Evolutionary conservation across 2,797 vertebrate species (phyloP).

Genomic region (Rhabdomys pumilio): DNA sequence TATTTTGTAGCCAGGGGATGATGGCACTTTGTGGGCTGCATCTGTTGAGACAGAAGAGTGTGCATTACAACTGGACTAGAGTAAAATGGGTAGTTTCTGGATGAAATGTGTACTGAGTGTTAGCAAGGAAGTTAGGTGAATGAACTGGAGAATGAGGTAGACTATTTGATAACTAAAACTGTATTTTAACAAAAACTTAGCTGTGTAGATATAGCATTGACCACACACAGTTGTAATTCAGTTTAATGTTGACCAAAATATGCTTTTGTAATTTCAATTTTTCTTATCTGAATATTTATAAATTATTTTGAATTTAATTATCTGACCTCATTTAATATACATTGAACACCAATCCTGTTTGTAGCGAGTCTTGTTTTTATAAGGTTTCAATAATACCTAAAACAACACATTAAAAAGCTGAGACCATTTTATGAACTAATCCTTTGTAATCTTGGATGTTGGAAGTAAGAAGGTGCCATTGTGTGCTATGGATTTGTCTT

Average conservation of each 20-base stretch:
- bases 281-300: conserved; percentile 92
- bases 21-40: conserved; percentile 83
- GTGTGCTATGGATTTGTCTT: conserved; percentile 92
- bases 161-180: conserved; percentile 84
- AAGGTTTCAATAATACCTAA: conserved; percentile 88
- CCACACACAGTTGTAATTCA: conserved; percentile 88
- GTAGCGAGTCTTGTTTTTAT: conserved; percentile 90
- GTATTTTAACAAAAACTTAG: conserved; percentile 88
- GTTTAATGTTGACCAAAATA: conserved; percentile 89
- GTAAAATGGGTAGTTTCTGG: conserved; percentile 85
- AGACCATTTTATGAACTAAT: conserved; percentile 88
- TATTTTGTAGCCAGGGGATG: conserved; percentile 87
- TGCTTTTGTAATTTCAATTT: conserved; percentile 93
- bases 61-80: conserved; percentile 58
- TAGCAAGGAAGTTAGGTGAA: conserved; percentile 80
- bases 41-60: conserved; percentile 84
- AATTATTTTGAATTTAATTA: conserved; percentile 91
- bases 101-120: conserved; percentile 81
- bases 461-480: conserved; percentile 91
- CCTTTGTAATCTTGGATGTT: conserved; percentile 89
- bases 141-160: conserved; percentile 83
- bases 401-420: conserved; percentile 85
- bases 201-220: conserved; percentile 87
- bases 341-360: conserved; percentile 89
- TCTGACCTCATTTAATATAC: conserved; percentile 91